Evolutionary conservation across 2,888 invertebrate species (phyloP), one percentile per base, ranked within the genome.

Genomic region (Opisthograptis luteolata): DNA sequence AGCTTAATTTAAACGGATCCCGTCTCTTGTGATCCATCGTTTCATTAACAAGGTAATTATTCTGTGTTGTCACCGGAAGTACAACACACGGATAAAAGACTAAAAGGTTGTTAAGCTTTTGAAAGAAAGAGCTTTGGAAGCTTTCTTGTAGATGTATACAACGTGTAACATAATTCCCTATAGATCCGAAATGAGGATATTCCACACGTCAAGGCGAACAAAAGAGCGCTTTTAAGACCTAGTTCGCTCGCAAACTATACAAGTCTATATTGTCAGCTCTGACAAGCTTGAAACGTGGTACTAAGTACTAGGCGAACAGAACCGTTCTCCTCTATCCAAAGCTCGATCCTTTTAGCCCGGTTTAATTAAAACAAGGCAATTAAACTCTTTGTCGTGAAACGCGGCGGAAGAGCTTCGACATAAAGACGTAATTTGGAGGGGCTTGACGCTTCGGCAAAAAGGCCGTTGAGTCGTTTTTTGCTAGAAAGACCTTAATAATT

Each of bases 321-420:
- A 27, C 1, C 10, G 14, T 30, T 22, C n/a, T 22, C n/a, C n/a
- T n/a, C 8, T n/a, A 30, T 0, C 22, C 31, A 31, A 43, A 14
- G 14, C 20, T 25, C 15, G 24, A 34, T 43, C 27, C 4, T 5
- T 22, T 22, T 7, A 12, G 6, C 24, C 9, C 19, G 1, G 22
- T 24, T 46, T 48, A 14, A 41, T 48, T 48, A 42, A 34, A 42
- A 31, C 28, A 22, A 36, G 42, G 36, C 42, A 48, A 49, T 43
- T 43, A 49, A 49, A 43, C 27, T 43, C 37, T 37, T 49, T 49
- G 43, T 39, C 37, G 36, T n/a, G 14, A 43, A 32, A 9, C 20
- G 13, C 13, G 12, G 28, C 15, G 24, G 22, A 27, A 30, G 34
- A 35, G 30, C 30, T 42, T 37, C 12, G 28, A 20, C 20, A 15